Evolutionary conservation across 2,888 invertebrate genomes (phyloP), one percentile per base, ranked within the genome.

Genomic region (Epistrophe eligans): DNA sequence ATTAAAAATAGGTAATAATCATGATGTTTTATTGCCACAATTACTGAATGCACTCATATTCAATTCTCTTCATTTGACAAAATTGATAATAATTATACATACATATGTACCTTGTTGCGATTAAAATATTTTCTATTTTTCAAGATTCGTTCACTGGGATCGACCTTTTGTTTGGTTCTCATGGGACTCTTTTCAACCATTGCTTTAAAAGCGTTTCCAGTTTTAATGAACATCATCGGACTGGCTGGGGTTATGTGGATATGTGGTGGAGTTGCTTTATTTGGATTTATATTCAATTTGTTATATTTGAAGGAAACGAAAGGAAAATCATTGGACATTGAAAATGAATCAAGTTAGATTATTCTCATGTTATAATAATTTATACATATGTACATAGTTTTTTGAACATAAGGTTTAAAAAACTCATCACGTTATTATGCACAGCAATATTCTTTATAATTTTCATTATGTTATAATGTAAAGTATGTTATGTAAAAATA

Each of bases 281-380:
- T 91, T 0, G 90, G 90, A 11, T 90, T 90, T 48, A 32, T 91
- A 0, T 92, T 92, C 71, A 89, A 91, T 52, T 70, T 89, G 13
- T 50, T 91, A 4, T 91, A 89, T 72, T 76, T 93, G 52, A 90
- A 90, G 8, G 92, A 92, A 84, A 92, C 93, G 3, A 91, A 91
- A 62, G 91, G 91, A 35, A 92, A 58, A 11, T 58, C 58, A 38
- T 17, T 58, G 5, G 58, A 58, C n/a, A n/a, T 17, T 17, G 32
- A 58, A 58, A 58, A 38, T n/a, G 11, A 17, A 3, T 35, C 17
- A 8, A 15, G 15, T 13, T 40, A 40, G 13, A 40, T 40, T 38
- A 10, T 10, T 40, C 13, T 13, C 0, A 40, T 13, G 35, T 43
- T 43, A 0, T 43, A 43, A n/a, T n/a, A n/a, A n/a, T n/a, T n/a